A percentile compares a stretch with the other conserved stretches of the same genome.
Conservation (phyloP, 2,888 invertebrate genomes). For the Cheilosia pagana region DNA sequence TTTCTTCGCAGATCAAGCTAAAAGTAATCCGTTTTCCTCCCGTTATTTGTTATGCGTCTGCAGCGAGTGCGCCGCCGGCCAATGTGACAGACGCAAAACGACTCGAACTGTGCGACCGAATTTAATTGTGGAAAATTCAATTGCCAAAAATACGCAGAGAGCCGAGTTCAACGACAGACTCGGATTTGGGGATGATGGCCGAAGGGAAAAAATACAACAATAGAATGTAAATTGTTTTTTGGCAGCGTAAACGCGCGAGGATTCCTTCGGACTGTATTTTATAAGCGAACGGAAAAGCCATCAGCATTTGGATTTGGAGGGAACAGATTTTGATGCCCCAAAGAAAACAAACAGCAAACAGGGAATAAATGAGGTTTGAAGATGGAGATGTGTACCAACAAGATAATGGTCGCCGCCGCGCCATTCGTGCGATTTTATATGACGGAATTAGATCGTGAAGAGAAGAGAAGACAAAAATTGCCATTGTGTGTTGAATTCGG, state of each 20-base stretch:
- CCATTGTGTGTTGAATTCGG: conserved; percentile 32
- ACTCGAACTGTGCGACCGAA: conserved; percentile 18
- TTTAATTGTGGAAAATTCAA: conserved; percentile 72
- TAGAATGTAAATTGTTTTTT: conserved; percentile 74
- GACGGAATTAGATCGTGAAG: conserved; percentile 69
- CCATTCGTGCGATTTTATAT: conserved; percentile 58
- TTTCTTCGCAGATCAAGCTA: conserved; percentile 9
- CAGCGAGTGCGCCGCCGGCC: not conserved
- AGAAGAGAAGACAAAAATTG: conserved; percentile 20
- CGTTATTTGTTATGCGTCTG: conserved; percentile 7
- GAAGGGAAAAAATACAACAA: conserved; percentile 51
- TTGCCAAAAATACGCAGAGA: conserved; percentile 59
- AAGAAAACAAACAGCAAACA: conserved; percentile 12
- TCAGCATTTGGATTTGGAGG: conserved; percentile 8
- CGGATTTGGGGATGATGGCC: not conserved
- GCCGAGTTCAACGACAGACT: conserved; percentile 60
- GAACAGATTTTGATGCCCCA: conserved; percentile 37
- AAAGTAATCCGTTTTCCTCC: conserved; percentile 18
- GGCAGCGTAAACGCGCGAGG: conserved; percentile 34
- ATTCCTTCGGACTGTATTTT: conserved; percentile 20
- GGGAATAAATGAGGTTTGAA: conserved; percentile 70
- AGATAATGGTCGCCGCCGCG: conserved; percentile 54
- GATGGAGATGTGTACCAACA: conserved; percentile 59
- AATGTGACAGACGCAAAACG: conserved; percentile 43
- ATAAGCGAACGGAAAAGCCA: conserved; percentile 19